Evolutionary conservation across 1,140 invertebrate genomes (phyloP).

Genomic region (Chymomyza costata): DNA sequence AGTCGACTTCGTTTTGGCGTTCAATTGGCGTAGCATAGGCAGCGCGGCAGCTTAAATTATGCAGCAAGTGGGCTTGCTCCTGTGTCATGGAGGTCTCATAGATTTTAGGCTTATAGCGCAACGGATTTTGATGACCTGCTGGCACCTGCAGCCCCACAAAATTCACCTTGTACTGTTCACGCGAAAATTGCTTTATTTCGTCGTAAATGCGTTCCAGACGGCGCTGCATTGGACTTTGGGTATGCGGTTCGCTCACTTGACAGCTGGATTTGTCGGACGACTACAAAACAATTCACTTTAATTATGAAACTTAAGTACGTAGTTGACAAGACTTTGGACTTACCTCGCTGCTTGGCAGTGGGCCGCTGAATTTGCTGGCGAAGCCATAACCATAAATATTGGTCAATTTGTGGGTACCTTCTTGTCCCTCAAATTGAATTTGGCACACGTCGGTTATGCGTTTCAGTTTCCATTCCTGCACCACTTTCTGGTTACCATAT

Average conservation of each 20-base stretch:
- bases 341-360: constrained; percentile 39
- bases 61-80: constrained; percentile 58
- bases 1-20: constrained; percentile 55
- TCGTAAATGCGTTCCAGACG: constrained; percentile 49
- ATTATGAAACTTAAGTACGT: neutral
- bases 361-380: constrained; percentile 41
- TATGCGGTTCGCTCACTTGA: constrained; percentile 48
- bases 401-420: constrained; percentile 41
- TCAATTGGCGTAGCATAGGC: constrained; percentile 7
- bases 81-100: constrained; percentile 54
- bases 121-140: constrained; percentile 66
- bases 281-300: too few species aligned
- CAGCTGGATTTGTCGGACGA: constrained; percentile 49
- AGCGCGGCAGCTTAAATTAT: constrained; percentile 46
- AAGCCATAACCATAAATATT: constrained; percentile 56
- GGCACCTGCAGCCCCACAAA: constrained; percentile 69
- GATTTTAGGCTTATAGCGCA: constrained; percentile 57
- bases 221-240: constrained; percentile 53
- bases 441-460: constrained; percentile 66
- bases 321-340: constrained; percentile 20
- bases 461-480: constrained; percentile 63
- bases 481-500: constrained; percentile 42
- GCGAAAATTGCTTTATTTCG: constrained; percentile 61
- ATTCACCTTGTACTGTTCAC: constrained; percentile 72
- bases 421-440: constrained; percentile 45